phyloP scores from a whole-genome alignment of 1,140 invertebrate genomes.

The Ceratitis capitata region DNA sequence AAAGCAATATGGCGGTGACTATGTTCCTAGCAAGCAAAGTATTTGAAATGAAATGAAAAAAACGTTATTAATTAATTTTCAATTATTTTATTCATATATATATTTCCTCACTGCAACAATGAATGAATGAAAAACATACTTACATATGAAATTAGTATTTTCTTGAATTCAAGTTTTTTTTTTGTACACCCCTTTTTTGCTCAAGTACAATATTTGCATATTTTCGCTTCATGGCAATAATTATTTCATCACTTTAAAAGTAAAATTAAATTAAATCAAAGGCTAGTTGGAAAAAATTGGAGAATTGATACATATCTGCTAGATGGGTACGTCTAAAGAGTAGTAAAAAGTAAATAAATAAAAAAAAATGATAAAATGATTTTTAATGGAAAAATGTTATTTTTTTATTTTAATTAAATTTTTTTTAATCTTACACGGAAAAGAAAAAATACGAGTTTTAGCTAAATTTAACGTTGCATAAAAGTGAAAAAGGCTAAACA shows the following conservation, averaged over 20 bases:
- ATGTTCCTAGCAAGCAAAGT: slow-evolving; percentile 51
- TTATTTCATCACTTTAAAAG: not conserved
- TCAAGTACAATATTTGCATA: too few relatives aligned
- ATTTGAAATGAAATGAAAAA: not conserved
- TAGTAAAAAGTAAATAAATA: too few relatives aligned
- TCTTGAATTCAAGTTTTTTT: slow-evolving; percentile 19
- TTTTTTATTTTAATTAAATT: too few relatives aligned
- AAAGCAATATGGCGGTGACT: slow-evolving; percentile 65
- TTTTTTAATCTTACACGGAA: too few relatives aligned
- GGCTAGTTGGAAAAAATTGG: not conserved
- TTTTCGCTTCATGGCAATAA: not conserved
- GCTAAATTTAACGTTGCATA: too few relatives aligned
- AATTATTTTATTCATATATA: slow-evolving; percentile 39
- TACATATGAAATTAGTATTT: not conserved
- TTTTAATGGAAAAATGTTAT: too few relatives aligned
- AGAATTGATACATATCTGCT: too few relatives aligned
- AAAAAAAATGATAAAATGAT: too few relatives aligned
- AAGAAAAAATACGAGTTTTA: too few relatives aligned
- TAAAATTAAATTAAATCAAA: not conserved
- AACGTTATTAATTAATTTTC: slow-evolving; percentile 15
- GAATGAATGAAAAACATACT: slow-evolving; percentile 33
- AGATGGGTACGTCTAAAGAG: too few relatives aligned
- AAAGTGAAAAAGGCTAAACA: too few relatives aligned
- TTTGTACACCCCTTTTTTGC: too few relatives aligned
- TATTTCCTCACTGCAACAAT: slow-evolving; percentile 10